Base-by-base conservation (phyloP, 2,113 vertebrate species). In the Semnornis frantzii region DNA sequence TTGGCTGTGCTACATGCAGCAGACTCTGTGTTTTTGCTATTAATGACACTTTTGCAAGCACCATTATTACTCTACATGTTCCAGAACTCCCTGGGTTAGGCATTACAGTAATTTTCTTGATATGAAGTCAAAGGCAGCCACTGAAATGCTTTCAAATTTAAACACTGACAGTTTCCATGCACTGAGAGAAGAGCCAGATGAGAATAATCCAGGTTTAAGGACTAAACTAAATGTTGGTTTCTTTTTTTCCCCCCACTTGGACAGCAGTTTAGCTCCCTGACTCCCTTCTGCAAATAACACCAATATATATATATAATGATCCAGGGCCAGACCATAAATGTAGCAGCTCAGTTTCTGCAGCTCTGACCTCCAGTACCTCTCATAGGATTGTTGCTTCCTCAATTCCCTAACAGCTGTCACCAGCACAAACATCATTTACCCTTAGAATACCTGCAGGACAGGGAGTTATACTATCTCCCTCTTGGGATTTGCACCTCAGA, bases 351-450 rank as follows among this genome's bases (percentile, higher is more conserved):
- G 60, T 89, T 89, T 91, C 71, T 75, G 82, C 16, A 52, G 94
- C 65, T 10, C 71, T 82, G 60, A 70, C 24, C 91, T 17, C 87
- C 82, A 5, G 11, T n/a, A 87, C 31, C 59, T 82, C 64, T 87
- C 78, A 63, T 0, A 48, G 69, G 52, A 83, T 12, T 58, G n/a
- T 28, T 92, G 89, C 60, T 87, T 90, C 85, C 76, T 78, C 76
- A 59, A 25, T 21, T 87, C 69, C 34, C 65, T 54, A 91, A 57
- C 79, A 85, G 92, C 82, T 93, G 82, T 71, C 75, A 81, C 82
- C 48, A 85, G 79, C 65, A 93, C 66, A 91, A 82, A 71, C 82
- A 87, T 85, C 78, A 91, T 92, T 96, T 94, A 93, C 55, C 68
- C 87, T 83, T 66, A 21, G 33, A 93, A 87, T 63, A 95, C 91